phyloP scores from a whole-genome alignment of 2,888 invertebrate genomes.

The Pseudoips prasinana region DNA sequence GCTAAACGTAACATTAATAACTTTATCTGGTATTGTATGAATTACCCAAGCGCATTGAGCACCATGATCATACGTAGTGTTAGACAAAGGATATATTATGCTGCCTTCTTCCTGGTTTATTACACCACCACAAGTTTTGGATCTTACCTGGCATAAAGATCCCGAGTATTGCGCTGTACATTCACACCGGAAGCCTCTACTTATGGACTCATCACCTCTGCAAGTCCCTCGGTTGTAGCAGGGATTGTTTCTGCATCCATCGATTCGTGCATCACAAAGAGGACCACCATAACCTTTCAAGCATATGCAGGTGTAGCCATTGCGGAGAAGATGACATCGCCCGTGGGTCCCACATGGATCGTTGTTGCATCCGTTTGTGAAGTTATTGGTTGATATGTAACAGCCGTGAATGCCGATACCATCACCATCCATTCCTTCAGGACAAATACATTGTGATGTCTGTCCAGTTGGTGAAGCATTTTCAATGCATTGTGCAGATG shows the following conservation, averaged over 20 bases:
- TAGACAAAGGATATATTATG: constrained; percentile 84
- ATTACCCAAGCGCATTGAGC: constrained; percentile 92
- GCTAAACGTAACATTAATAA: constrained; percentile 90
- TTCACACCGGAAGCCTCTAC: constrained; percentile 78
- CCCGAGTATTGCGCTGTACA: constrained; percentile 87
- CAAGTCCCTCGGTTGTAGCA: constrained; percentile 93
- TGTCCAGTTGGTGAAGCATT: constrained; percentile 80
- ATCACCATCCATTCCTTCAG: constrained; percentile 87
- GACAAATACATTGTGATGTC: constrained; percentile 89
- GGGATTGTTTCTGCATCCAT: constrained; percentile 87
- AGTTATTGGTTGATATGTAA: constrained; percentile 53
- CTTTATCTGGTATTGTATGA: constrained; percentile 84
- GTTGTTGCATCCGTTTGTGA: constrained; percentile 62
- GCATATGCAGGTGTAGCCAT: constrained; percentile 82
- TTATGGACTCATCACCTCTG: constrained; percentile 42
- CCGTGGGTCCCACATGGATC: constrained; percentile 84
- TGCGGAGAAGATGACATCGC: constrained; percentile 73
- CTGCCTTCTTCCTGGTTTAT: constrained; percentile 78
- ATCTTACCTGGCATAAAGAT: constrained; percentile 81
- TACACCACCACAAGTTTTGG: constrained; percentile 67
- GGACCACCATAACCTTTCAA: constrained; percentile 81
- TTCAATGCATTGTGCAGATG: constrained; percentile 88
- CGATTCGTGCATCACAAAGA: constrained; percentile 82
- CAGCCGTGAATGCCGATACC: constrained; percentile 93
- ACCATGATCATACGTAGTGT: constrained; percentile 81